phyloP scores from a whole-genome alignment of 2,888 invertebrate genomes.

The Phyllotreta cruciferae region DNA sequence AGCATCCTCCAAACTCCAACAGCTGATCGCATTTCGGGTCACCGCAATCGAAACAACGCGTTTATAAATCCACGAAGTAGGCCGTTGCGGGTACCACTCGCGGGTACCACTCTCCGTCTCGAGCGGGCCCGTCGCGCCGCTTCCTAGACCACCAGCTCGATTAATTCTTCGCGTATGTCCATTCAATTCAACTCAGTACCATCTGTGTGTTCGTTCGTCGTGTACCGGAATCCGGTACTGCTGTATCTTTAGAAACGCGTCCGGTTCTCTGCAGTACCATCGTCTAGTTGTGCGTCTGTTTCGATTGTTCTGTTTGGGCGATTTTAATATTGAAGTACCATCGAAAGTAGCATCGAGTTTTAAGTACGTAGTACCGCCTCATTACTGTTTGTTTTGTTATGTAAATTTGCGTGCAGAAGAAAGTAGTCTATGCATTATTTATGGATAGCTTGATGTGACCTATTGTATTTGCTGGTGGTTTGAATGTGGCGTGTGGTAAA shows the following conservation, averaged over 20 bases:
- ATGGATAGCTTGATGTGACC: no score
- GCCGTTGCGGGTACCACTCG: no score
- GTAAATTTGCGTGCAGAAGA: no score
- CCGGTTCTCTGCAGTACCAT: background rate
- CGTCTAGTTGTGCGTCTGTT: constrained; percentile 11
- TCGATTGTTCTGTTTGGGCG: no score
- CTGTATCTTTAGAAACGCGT: background rate
- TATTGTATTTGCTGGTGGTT: no score
- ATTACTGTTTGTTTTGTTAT: no score
- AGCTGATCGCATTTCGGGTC: constrained; percentile 4
- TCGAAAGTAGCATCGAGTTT: no score
- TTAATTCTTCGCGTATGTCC: background rate
- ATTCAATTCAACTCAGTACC: background rate
- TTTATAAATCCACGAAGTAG: constrained; percentile 4
- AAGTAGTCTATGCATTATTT: no score
- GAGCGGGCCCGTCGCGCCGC: background rate
- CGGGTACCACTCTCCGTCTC: constrained; percentile 12
- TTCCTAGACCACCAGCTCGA: background rate
- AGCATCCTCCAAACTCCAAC: background rate
- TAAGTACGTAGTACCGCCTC: no score
- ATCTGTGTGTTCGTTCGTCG: background rate
- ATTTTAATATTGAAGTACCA: no score
- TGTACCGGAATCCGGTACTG: constrained; percentile 1
- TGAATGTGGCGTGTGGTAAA: no score
- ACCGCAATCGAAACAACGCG: background rate